Conservation (phyloP, 2,888 invertebrate genomes). For the Archips crataeganus region DNA sequence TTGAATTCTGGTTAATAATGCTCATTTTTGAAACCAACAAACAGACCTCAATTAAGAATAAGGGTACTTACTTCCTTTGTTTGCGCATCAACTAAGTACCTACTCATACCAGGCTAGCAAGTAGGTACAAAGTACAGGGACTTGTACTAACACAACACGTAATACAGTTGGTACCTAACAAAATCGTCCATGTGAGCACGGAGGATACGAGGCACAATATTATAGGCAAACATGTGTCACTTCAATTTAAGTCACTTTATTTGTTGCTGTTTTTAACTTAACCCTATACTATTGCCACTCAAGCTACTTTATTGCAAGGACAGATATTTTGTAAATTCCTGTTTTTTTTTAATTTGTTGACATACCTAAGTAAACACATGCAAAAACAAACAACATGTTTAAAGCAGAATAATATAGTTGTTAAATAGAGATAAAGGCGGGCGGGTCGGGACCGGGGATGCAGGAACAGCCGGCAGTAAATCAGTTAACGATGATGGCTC, state of each 20-base stretch:
- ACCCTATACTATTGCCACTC: neutral
- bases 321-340: neutral
- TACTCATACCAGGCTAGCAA: too few species aligned
- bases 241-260: neutral
- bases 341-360: constrained; percentile 19
- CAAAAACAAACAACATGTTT: constrained; percentile 31
- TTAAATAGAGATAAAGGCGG: constrained; percentile 37
- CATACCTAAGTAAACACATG: constrained; percentile 30
- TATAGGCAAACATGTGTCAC: neutral
- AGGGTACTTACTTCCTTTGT: too few species aligned
- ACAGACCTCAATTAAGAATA: too few species aligned
- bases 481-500: constrained; percentile 53
- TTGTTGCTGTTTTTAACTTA: neutral
- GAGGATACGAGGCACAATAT: neutral
- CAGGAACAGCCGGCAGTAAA: constrained; percentile 48
- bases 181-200: neutral
- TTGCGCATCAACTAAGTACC: too few species aligned
- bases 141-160: too few species aligned
- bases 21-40: too few species aligned
- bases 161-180: too few species aligned
- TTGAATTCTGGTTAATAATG: too few species aligned
- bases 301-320: neutral
- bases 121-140: neutral
- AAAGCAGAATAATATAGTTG: constrained; percentile 30
- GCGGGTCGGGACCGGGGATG: constrained; percentile 11